Evolutionary conservation across 2,888 invertebrate species (phyloP), one percentile per base, ranked within the genome.

Genomic region (Diarsia brunnea): DNA sequence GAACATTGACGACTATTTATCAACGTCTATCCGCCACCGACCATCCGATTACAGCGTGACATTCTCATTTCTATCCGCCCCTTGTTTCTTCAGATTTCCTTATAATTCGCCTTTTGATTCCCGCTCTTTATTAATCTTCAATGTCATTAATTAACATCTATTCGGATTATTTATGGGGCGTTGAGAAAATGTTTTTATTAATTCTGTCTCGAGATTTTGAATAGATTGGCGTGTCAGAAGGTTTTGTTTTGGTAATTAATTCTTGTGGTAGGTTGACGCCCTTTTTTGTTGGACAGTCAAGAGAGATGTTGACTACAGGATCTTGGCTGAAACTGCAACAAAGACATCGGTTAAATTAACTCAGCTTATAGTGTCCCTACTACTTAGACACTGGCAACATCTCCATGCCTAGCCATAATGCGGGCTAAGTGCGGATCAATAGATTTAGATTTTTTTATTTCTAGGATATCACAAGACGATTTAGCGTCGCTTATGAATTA

Each of bases 41-140:
- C 94, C 93, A 93, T 94, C 94, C 94, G 95, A 95, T 95, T 95
- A 95, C 94, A 82, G 88, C 93, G 94, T 94, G 95, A 95, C 95
- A 94, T 95, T 93, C 93, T 94, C 94, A 95, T 95, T 94, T 93
- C 91, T 89, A 82, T 78, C 87, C 93, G 91, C 91, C 90, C 82
- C 89, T 85, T 86, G 86, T 88, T 88, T 87, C 89, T 89, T 81
- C 88, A 92, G 93, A 94, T 93, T 94, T 94, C 94, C 95, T 95
- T 94, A 95, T 95, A 94, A 94, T 93, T 92, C 94, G 95, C 93
- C 93, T 94, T 95, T 94, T 95, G 95, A 95, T 94, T 94, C 90
- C 79, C 78, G 83, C 87, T 89, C 91, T 88, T 87, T 94, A 94
- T 95, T 94, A 94, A 95, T 95, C 93, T 92, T 89, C 84, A 82